Evolutionary conservation across 1,140 invertebrate species (phyloP), one percentile per base, ranked within the genome.

Genomic region (Thrips palmi): DNA sequence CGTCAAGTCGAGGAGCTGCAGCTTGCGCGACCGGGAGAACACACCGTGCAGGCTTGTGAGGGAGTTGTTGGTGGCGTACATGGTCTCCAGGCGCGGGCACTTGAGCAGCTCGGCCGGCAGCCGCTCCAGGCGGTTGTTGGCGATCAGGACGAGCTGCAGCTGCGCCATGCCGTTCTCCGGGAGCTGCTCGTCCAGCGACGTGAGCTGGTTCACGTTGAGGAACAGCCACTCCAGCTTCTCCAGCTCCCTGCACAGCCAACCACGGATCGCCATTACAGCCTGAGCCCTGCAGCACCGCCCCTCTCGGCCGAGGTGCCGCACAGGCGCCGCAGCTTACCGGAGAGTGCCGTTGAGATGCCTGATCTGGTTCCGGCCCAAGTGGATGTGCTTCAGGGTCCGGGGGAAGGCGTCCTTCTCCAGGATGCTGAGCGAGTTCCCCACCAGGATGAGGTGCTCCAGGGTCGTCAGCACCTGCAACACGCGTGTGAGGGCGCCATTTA

Each of bases 171-270:
- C 42, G 47, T 65, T 61, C 33, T 59, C 57, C 7, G 79, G 79
- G 41, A 85, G 51, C 56, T 85, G 73, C 18, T 70, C 70, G 14
- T 84, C 78, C 40, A 85, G 57, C 10, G 69, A 65, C 33, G 68
- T 69, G 21, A 85, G 57, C 32, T 74, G 63, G 51, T 85, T 85
- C 14, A 68, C 62, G 51, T 81, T 81, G 19, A 83, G 68, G 36
- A 81, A 71, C 24, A 85, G 62, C 70, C 78, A 81, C 48, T 77
- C 68, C 11, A 84, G 55, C 36, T 76, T 64, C 43, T 71, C 65
- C 21, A 83, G 50, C 36, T 76, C 68, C 39, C 65, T 67, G 49
- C 21, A n/a, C n/a, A n/a, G n/a, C n/a, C n/a, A n/a, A n/a, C 30
- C 15, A 7, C 30, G 15, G 7, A 7, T 7, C 14, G 6, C 6